These are phyloP conservation scores for Euleptes europaea DNA, from an alignment of 2,113 vertebrate species.

Conservation along the genomic window DNA sequence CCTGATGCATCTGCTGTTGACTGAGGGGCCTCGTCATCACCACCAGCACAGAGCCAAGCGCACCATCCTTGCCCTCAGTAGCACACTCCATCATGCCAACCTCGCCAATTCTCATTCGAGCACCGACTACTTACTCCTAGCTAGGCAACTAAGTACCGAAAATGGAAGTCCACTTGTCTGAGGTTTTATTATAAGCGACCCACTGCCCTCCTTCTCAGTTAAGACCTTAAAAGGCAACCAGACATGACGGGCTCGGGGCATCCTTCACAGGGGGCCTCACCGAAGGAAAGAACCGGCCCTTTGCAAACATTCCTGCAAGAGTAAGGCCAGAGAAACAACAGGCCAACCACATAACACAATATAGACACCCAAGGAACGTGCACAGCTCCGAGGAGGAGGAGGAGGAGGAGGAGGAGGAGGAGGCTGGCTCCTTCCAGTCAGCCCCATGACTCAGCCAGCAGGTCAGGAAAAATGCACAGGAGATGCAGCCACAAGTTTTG, in stretches of 20 bases:
- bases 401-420: not conserved
- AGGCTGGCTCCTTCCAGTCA: slow-evolving; percentile 52
- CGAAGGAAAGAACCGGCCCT: fast-evolving
- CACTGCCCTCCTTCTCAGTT: no score
- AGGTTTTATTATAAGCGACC: not conserved
- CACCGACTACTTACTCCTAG: not conserved
- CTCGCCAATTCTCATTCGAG: not conserved
- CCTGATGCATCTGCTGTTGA: not conserved
- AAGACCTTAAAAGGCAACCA: no score
- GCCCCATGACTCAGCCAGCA: slow-evolving; percentile 48
- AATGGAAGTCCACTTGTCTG: not conserved
- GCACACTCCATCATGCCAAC: not conserved
- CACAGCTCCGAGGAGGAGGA: not conserved
- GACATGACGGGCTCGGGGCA: fast-evolving
- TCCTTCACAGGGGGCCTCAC: fast-evolving
- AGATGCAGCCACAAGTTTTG: not conserved
- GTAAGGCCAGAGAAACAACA: fast-evolving
- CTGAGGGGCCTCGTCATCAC: no score
- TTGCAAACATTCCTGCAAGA: fast-evolving
- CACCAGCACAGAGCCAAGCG: not conserved
- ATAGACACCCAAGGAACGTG: not conserved
- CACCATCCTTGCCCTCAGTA: no score
- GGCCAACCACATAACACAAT: not conserved
- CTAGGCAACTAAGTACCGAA: not conserved
- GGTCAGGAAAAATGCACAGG: not conserved